These are phyloP conservation scores for Drusus annulatus DNA, from an alignment of 1,140 invertebrate genomes.

Conservation along the genomic window DNA sequence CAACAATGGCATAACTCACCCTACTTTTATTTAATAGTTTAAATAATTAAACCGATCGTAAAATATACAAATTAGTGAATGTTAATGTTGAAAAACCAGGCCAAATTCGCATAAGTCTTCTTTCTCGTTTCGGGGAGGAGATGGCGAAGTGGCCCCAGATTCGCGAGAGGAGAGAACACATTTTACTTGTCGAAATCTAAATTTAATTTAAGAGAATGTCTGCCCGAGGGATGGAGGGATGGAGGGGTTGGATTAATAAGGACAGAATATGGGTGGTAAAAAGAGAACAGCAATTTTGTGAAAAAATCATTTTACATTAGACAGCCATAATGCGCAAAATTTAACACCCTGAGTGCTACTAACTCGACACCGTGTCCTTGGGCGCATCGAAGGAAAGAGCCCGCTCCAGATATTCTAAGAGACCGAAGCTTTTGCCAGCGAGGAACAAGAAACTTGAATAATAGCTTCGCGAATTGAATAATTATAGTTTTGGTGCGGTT, in stretches of 20 bases:
- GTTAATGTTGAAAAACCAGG: neutral
- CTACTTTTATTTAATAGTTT: too few species aligned
- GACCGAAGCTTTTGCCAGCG: too few species aligned
- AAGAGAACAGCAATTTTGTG: conserved; percentile 15
- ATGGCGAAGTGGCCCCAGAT: conserved; percentile 6
- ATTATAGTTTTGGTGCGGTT: too few species aligned
- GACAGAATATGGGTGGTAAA: conserved; percentile 19
- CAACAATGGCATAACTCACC: too few species aligned
- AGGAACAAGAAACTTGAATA: too few species aligned
- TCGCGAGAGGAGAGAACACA: conserved; percentile 17
- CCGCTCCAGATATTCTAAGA: too few species aligned
- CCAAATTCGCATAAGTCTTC: neutral
- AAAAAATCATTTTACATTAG: conserved; percentile 16
- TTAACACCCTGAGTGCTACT: neutral
- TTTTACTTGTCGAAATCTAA: conserved; percentile 36
- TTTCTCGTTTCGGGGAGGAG: neutral
- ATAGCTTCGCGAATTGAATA: too few species aligned
- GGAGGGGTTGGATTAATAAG: conserved; percentile 25
- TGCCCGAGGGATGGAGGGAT: neutral
- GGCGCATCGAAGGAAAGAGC: too few species aligned
- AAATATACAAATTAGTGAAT: too few species aligned
- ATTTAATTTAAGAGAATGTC: conserved; percentile 34
- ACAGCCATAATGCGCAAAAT: conserved; percentile 16
- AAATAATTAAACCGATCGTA: too few species aligned
- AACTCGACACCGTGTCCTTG: neutral